Conservation (phyloP, 2,888 invertebrate genomes). For the Spisula subtruncata region DNA sequence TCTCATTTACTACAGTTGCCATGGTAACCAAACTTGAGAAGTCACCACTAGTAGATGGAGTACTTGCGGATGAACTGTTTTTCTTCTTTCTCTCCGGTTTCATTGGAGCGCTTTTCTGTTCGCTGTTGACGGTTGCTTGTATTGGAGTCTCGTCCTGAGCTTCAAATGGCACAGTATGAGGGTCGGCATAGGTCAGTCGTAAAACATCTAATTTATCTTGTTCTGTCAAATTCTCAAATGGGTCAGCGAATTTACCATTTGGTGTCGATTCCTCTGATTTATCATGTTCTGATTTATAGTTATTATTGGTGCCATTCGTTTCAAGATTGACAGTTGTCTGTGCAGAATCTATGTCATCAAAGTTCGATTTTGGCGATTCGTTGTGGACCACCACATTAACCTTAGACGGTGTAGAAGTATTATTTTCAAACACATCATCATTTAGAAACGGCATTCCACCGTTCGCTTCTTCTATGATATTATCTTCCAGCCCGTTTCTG, state of each 20-base stretch:
- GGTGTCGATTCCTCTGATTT: not conserved
- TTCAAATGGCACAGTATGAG: constrained; percentile 51
- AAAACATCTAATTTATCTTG: constrained; percentile 77
- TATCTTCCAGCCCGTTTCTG: constrained; percentile 38
- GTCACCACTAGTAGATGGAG: constrained; percentile 58
- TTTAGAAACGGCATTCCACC: not conserved
- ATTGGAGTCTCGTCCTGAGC: not conserved
- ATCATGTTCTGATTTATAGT: constrained; percentile 6
- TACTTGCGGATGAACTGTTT: constrained; percentile 68
- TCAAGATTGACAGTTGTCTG: constrained; percentile 57
- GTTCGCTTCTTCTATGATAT: constrained; percentile 60
- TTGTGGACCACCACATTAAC: constrained; percentile 60
- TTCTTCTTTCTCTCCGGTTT: constrained; percentile 82
- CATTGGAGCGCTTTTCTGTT: constrained; percentile 70
- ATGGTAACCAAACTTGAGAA: constrained; percentile 28
- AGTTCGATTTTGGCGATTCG: constrained; percentile 14
- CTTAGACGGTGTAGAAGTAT: constrained; percentile 25
- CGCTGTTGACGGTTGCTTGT: constrained; percentile 47
- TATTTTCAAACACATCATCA: constrained; percentile 31
- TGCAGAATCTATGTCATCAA: constrained; percentile 46
- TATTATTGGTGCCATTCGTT: constrained; percentile 33
- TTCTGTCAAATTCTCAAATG: constrained; percentile 74
- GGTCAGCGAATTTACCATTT: constrained; percentile 45
- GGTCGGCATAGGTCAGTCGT: constrained; percentile 75
- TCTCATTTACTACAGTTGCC: constrained; percentile 11